A percentile compares a stretch with the other conserved stretches of the same genome.
phyloP scores from a whole-genome alignment of 2,113 vertebrate species.

The Nothoprocta pentlandii region DNA sequence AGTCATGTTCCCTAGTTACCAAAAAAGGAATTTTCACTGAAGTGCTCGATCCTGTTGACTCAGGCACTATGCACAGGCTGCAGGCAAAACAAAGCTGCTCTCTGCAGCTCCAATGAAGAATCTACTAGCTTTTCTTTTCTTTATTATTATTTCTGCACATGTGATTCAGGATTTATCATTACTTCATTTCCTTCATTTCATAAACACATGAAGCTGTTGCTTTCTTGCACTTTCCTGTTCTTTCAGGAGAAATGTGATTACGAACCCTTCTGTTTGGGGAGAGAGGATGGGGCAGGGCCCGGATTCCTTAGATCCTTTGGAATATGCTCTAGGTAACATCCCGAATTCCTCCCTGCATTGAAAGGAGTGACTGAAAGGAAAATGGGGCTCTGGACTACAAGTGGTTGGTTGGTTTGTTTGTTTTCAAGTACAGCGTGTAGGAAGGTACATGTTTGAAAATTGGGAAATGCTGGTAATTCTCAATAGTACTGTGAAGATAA shows the following conservation, averaged over 20 bases:
- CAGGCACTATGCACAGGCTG: conserved; percentile 41
- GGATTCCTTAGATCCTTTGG: neutral
- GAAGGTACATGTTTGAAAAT: neutral
- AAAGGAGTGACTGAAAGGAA: neutral
- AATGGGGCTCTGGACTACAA: neutral
- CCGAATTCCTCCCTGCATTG: neutral
- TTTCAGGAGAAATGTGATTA: neutral
- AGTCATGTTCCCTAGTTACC: conserved; percentile 64
- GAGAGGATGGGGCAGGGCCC: neutral
- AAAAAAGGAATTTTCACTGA: conserved; percentile 80
- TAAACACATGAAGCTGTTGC: neutral
- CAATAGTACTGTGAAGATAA: neutral
- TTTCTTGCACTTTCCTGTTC: conserved; percentile 16
- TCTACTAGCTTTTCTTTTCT: neutral
- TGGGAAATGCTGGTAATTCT: neutral
- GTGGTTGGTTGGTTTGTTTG: too few species aligned
- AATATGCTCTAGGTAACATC: neutral
- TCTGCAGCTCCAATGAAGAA: neutral
- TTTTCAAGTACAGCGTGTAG: neutral
- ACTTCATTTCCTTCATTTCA: conserved; percentile 53
- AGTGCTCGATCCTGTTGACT: conserved; percentile 53
- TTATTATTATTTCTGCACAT: neutral
- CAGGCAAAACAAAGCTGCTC: conserved; percentile 4
- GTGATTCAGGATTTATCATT: neutral
- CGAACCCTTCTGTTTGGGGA: neutral